Base-by-base conservation (phyloP, 2,888 invertebrate genomes). In the Tenthredo notha region DNA sequence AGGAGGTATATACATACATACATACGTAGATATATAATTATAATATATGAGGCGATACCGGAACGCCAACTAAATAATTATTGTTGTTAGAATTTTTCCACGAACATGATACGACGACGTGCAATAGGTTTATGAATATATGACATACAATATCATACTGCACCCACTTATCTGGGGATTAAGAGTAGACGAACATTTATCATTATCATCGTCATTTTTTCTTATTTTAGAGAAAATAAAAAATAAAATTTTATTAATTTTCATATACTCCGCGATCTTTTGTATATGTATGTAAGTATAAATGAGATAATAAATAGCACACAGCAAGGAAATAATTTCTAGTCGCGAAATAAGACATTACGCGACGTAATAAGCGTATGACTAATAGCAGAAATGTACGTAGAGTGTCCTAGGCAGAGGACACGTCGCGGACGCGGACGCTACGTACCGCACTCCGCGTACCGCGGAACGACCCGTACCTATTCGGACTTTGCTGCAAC, bases 331-430 rank as follows among this genome's bases (percentile, higher is more conserved):
- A 15, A 37, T 70, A 25, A 61, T 61, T 61, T 61, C 25, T 61
- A 25, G 61, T 25, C 61, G 61, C 61, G 25, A 0, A 61, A 61
- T 25, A 10, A 61, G 61, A 61, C 61, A n/a, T 54, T 54, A 54
- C n/a, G n/a, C 54, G 61, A 25, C 61, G 61, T 61, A 61, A 61
- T 61, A 61, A 12, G 61, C 47, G 43, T 43, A 74, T 74, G 72
- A 74, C 72, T 74, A 74, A 74, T 43, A 6, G 40, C 21, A 40
- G 21, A 40, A 74, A 25, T 25, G 10, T 21, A 58, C 58, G 10
- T 10, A 74, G 43, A 74, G 43, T 74, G 72, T 74, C 72, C 72
- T 74, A 74, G 72, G 29, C 72, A 74, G 72, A 74, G 72, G 72
- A 74, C 72, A 74, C 72, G 33, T 4, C 33, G 33, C n/a, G n/a